These are phyloP conservation scores for Falcaria lacertinaria DNA, from an alignment of 2,888 invertebrate genomes.

Conservation along the genomic window DNA sequence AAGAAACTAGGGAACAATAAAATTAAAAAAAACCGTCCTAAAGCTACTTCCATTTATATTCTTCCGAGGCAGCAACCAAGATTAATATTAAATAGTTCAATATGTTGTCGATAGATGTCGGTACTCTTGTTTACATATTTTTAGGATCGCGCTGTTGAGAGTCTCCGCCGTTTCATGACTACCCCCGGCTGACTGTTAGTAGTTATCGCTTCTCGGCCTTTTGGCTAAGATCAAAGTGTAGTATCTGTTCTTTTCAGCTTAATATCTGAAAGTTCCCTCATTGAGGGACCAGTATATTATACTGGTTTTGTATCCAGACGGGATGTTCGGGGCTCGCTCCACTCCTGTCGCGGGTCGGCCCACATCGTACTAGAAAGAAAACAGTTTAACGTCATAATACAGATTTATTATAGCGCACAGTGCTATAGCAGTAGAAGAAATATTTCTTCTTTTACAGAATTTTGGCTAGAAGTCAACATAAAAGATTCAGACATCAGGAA, in stretches of 20 bases:
- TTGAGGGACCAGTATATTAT: slow-evolving; percentile 6
- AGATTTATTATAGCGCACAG: too few species aligned
- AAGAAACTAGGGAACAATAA: too few species aligned
- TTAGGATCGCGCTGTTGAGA: neutral
- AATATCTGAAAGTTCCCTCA: slow-evolving; percentile 8
- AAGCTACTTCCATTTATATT: too few species aligned
- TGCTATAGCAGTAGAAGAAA: too few species aligned
- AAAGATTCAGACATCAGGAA: too few species aligned
- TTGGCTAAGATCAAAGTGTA: slow-evolving; percentile 8
- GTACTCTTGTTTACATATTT: neutral
- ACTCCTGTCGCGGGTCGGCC: slow-evolving; percentile 5
- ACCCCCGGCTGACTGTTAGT: neutral
- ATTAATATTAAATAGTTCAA: neutral
- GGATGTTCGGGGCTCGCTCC: slow-evolving; percentile 8
- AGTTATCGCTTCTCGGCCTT: slow-evolving; percentile 5
- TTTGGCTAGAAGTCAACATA: too few species aligned
- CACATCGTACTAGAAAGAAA: neutral
- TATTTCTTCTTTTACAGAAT: too few species aligned
- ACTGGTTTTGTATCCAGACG: slow-evolving; percentile 6
- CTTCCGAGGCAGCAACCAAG: too few species aligned
- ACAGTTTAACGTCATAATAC: too few species aligned
- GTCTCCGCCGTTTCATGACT: neutral
- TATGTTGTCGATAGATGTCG: neutral
- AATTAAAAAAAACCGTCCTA: too few species aligned
- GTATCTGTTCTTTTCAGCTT: slow-evolving; percentile 8